These are phyloP conservation scores for Pterophyllum scalare DNA, from an alignment of 2,113 vertebrate genomes.

Conservation along the genomic window DNA sequence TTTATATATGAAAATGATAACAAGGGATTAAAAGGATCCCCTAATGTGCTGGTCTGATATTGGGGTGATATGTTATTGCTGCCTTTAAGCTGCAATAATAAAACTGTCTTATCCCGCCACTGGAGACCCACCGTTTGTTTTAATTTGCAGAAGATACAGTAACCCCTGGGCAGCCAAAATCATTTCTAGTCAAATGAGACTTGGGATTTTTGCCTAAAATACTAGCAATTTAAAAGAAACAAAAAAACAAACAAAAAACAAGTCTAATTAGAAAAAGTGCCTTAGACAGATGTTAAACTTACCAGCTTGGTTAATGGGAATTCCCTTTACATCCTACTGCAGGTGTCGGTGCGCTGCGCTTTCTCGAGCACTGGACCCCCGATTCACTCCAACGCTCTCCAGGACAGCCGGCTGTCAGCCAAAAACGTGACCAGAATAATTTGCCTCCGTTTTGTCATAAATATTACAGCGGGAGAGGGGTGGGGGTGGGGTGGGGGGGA, in stretches of 20 bases:
- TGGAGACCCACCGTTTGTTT: constrained; percentile 14
- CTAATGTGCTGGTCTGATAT: constrained; percentile 14
- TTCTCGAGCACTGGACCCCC: constrained; percentile 52
- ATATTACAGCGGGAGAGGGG: constrained; percentile 64
- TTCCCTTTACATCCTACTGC: constrained; percentile 76
- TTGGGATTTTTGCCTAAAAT: neutral
- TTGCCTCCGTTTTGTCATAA: constrained; percentile 71
- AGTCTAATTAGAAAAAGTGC: constrained; percentile 10
- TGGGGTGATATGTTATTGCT: constrained; percentile 31
- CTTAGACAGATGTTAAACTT: constrained; percentile 62
- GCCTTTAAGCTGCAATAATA: neutral
- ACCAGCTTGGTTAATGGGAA: constrained; percentile 70
- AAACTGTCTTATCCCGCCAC: constrained; percentile 10
- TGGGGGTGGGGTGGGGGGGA: constrained; percentile 37
- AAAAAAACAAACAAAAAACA: too few species aligned
- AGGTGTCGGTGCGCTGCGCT: constrained; percentile 74
- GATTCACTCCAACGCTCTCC: constrained; percentile 68
- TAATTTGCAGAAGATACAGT: constrained; percentile 4
- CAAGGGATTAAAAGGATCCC: neutral
- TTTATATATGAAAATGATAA: constrained; percentile 7
- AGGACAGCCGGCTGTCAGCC: constrained; percentile 80
- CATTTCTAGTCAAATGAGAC: neutral
- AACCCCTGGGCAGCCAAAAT: neutral
- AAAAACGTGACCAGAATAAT: constrained; percentile 76
- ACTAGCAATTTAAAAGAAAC: too few species aligned